Percentiles rank a stretch among this genome's conserved stretches.
phyloP scores from a whole-genome alignment of 2,113 vertebrate genomes.

The Psephotus haematonotus region DNA sequence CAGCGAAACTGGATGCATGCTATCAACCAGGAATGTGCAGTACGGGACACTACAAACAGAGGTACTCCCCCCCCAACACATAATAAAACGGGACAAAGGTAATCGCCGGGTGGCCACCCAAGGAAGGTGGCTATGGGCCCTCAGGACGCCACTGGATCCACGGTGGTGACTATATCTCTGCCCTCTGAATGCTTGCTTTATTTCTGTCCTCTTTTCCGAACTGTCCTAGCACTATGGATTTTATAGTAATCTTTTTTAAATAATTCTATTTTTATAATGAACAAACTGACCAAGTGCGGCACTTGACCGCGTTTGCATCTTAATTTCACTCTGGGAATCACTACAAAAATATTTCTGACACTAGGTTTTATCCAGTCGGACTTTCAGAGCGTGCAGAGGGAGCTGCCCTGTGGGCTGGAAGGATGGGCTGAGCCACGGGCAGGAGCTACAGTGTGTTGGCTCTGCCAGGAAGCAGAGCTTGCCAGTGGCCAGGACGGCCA shows the following conservation, averaged over 20 bases:
- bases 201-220: neutral
- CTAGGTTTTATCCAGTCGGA: neutral
- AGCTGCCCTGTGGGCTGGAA: neutral
- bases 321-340: neutral
- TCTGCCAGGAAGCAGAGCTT: neutral
- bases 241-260: neutral
- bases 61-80: neutral
- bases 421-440: neutral
- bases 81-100: neutral
- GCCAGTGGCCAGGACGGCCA: neutral
- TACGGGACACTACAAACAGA: neutral
- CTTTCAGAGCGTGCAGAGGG: neutral
- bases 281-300: neutral
- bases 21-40: neutral
- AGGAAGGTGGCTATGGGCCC: neutral
- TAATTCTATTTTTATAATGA: neutral
- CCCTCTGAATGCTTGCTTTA: neutral
- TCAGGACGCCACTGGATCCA: neutral
- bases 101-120: neutral
- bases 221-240: neutral
- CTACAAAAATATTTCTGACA: neutral
- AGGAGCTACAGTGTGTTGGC: neutral
- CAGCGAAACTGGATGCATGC: neutral
- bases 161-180: neutral
- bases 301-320: neutral